These are phyloP conservation scores for Cotesia typhae DNA, from an alignment of 1,140 invertebrate genomes.

Conservation along the genomic window DNA sequence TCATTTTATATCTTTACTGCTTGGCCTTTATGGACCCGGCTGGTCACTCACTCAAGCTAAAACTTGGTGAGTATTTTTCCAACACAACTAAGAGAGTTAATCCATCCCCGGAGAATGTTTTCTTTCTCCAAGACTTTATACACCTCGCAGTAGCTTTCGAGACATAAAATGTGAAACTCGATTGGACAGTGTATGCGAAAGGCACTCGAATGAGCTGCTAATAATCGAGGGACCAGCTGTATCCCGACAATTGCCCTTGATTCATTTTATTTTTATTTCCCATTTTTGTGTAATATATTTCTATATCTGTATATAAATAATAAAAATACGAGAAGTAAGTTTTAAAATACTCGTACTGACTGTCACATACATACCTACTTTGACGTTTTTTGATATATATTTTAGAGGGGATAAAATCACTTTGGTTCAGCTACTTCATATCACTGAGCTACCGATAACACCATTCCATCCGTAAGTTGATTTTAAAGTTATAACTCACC, in stretches of 20 bases:
- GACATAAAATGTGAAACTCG: slow-evolving; percentile 34
- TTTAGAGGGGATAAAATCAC: slow-evolving; percentile 20
- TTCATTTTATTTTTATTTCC: slow-evolving; percentile 24
- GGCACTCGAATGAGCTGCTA: slow-evolving; percentile 25
- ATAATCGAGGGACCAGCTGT: slow-evolving; percentile 33
- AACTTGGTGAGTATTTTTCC: slow-evolving; percentile 8
- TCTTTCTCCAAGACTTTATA: slow-evolving; percentile 28
- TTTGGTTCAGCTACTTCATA: not conserved
- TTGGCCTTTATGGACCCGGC: not conserved
- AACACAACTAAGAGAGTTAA: slow-evolving; percentile 21
- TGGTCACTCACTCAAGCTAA: slow-evolving; percentile 1
- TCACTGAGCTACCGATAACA: not conserved
- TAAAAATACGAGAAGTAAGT: too few relatives aligned
- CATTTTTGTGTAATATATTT: not conserved
- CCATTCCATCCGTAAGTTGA: slow-evolving; percentile 22
- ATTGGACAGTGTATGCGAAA: slow-evolving; percentile 28
- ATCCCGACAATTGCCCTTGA: slow-evolving; percentile 24
- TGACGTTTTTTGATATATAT: slow-evolving; percentile 16
- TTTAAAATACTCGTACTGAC: not conserved
- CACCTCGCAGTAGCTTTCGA: slow-evolving; percentile 19
- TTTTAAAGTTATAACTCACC: slow-evolving; percentile 54
- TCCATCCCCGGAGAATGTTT: slow-evolving; percentile 20
- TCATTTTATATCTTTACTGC: not conserved
- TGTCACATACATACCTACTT: not conserved
- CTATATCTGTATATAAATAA: too few relatives aligned